Percentiles rank a stretch among this genome's conserved stretches.
Evolutionary conservation across 2,888 invertebrate genomes (phyloP).

Genomic region (Ceraclea dissimilis): DNA sequence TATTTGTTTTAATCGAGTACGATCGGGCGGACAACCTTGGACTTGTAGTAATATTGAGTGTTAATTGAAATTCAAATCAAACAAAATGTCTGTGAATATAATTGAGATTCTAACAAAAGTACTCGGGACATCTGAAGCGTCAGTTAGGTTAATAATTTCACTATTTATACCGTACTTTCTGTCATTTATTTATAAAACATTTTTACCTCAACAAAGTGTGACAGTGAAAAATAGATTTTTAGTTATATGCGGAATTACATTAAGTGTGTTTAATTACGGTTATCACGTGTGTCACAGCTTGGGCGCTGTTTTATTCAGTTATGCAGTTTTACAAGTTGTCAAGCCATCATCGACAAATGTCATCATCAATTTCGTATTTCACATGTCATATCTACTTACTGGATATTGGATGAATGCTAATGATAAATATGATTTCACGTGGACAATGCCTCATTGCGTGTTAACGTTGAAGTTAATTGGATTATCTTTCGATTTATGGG

Average conservation of each 20-base stretch:
- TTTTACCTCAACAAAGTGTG: conserved; percentile 24
- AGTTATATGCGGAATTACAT: conserved; percentile 57
- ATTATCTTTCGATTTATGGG: conserved; percentile 68
- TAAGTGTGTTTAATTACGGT: conserved; percentile 85
- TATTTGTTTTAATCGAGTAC: too few species aligned
- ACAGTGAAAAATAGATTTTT: conserved; percentile 67
- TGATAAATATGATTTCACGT: conserved; percentile 85
- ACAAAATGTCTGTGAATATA: neutral
- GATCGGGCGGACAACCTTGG: too few species aligned
- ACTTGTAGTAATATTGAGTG: too few species aligned
- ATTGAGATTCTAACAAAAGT: conserved; percentile 34
- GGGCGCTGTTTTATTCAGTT: conserved; percentile 65
- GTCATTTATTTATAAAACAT: conserved; percentile 30
- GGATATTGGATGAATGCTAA: conserved; percentile 79
- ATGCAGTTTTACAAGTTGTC: conserved; percentile 54
- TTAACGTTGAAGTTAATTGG: conserved; percentile 84
- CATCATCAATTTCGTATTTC: conserved; percentile 66
- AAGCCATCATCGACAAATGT: conserved; percentile 61
- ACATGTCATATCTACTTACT: conserved; percentile 67
- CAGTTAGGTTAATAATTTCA: conserved; percentile 55
- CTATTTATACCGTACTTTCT: conserved; percentile 52
- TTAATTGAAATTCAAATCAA: too few species aligned
- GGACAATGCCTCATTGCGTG: conserved; percentile 98
- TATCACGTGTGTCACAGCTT: conserved; percentile 67
- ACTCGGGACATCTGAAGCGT: conserved; percentile 56